Conservation (phyloP, 2,113 vertebrate genomes). For the Plectropomus leopardus region DNA sequence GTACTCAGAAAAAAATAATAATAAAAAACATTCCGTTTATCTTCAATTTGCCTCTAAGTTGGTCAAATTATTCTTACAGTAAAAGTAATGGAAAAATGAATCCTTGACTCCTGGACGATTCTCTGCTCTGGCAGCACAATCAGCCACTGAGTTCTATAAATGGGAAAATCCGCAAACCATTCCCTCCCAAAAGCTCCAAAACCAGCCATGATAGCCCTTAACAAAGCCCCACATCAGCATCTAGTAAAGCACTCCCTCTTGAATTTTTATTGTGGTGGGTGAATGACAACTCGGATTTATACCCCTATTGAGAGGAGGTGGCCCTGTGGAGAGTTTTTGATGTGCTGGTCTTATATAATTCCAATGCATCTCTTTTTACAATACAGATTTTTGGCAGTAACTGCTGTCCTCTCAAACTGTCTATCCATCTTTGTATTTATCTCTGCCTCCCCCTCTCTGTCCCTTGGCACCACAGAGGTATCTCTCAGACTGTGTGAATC, state of each 20-base stretch:
- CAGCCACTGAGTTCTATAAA: slow-evolving; percentile 23
- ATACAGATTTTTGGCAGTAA: slow-evolving; percentile 11
- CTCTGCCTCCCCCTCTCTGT: background rate
- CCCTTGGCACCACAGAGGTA: background rate
- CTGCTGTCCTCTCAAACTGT: slow-evolving; percentile 6
- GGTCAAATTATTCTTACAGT: slow-evolving; percentile 22
- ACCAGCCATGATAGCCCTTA: slow-evolving; percentile 10
- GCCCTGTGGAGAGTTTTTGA: slow-evolving; percentile 51
- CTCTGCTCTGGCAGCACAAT: slow-evolving; percentile 21
- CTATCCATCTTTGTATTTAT: slow-evolving; percentile 4
- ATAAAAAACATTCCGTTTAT: slow-evolving; percentile 15
- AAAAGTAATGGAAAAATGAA: slow-evolving; percentile 8
- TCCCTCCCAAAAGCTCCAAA: slow-evolving; percentile 27
- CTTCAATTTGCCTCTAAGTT: slow-evolving; percentile 23
- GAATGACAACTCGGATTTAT: slow-evolving; percentile 62
- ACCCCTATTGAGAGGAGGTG: slow-evolving; percentile 14
- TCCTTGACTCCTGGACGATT: slow-evolving; percentile 16
- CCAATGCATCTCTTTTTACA: slow-evolving; percentile 34
- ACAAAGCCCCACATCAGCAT: slow-evolving; percentile 43
- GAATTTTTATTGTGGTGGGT: slow-evolving; percentile 42
- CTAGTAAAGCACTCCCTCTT: slow-evolving; percentile 26
- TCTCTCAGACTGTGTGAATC: slow-evolving; percentile 34
- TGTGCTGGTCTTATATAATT: slow-evolving; percentile 62
- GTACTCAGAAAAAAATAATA: slow-evolving; percentile 14
- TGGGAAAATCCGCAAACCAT: slow-evolving; percentile 36